Conservation (phyloP, 2,888 invertebrate species). For the Chorisops tibialis region DNA sequence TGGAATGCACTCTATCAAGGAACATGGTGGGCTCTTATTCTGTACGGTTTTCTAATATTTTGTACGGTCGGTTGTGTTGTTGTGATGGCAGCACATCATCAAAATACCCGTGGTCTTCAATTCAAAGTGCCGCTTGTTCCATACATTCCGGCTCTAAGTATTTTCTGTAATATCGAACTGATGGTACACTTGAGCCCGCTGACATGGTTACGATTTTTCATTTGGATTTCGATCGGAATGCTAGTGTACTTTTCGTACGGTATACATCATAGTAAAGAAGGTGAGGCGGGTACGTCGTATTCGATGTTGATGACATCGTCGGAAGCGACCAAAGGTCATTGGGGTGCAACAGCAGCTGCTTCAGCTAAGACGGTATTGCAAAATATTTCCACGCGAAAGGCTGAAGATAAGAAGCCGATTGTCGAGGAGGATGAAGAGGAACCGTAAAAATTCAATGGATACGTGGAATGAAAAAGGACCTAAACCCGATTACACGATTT, state of each 20-base stretch:
- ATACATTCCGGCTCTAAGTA: constrained; percentile 72
- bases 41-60: constrained; percentile 61
- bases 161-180: constrained; percentile 75
- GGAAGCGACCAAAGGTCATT: constrained; percentile 61
- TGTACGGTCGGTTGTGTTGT: constrained; percentile 66
- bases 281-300: constrained; percentile 59
- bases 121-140: constrained; percentile 83
- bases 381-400: constrained; percentile 42
- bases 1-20: constrained; percentile 56
- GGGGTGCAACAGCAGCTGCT: constrained; percentile 56
- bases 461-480: not conserved
- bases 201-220: constrained; percentile 80
- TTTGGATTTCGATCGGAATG: constrained; percentile 83
- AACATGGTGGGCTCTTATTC: constrained; percentile 67
- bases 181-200: constrained; percentile 78
- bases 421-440: constrained; percentile 43
- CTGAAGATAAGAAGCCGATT: constrained; percentile 46
- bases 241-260: constrained; percentile 81
- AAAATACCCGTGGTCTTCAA: constrained; percentile 65
- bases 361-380: constrained; percentile 41
- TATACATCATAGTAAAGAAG: constrained; percentile 80
- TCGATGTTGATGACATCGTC: constrained; percentile 64
- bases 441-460: not conserved
- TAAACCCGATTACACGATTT: too few species aligned
- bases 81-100: constrained; percentile 73